A percentile compares a stretch with the other conserved stretches of the same genome.
phyloP scores from a whole-genome alignment of 2,888 invertebrate genomes.

The Drosophila lutescens region DNA sequence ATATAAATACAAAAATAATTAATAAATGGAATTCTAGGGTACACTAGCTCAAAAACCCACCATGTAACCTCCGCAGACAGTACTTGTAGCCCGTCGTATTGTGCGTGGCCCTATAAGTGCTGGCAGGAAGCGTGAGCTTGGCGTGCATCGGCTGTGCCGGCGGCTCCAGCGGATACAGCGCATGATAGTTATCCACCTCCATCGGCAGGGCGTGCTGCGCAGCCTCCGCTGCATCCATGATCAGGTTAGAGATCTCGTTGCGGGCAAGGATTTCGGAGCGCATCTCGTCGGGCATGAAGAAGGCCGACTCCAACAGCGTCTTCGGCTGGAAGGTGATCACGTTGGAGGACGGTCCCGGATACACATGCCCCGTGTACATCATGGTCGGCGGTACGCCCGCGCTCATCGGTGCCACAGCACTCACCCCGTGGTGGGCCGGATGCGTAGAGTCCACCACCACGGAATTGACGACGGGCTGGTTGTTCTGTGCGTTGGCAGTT shows the following conservation, averaged over 20 bases:
- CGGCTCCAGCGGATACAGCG: constrained; percentile 93
- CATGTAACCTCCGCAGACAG: constrained; percentile 95
- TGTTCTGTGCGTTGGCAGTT: constrained; percentile 85
- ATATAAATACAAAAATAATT: too few relatives aligned
- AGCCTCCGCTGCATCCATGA: constrained; percentile 89
- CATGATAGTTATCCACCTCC: constrained; percentile 95
- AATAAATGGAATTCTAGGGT: not conserved
- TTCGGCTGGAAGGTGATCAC: constrained; percentile 84
- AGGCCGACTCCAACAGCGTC: constrained; percentile 86
- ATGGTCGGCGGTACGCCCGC: constrained; percentile 71
- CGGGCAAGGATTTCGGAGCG: constrained; percentile 85
- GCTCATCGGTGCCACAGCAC: constrained; percentile 73
- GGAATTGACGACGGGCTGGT: constrained; percentile 80
- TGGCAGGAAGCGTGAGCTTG: constrained; percentile 90
- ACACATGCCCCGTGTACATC: constrained; percentile 83
- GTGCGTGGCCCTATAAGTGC: constrained; percentile 95
- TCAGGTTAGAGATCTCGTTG: constrained; percentile 85
- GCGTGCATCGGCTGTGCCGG: constrained; percentile 85
- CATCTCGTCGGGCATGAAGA: constrained; percentile 94
- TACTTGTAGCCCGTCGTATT: constrained; percentile 93
- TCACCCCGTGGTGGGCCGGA: constrained; percentile 75
- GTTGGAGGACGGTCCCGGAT: constrained; percentile 84
- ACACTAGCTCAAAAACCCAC: constrained; percentile 82
- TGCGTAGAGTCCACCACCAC: constrained; percentile 72
- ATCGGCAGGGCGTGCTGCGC: constrained; percentile 87